Evolutionary conservation across 2,113 vertebrate genomes (phyloP).

Genomic region (Aix galericulata): DNA sequence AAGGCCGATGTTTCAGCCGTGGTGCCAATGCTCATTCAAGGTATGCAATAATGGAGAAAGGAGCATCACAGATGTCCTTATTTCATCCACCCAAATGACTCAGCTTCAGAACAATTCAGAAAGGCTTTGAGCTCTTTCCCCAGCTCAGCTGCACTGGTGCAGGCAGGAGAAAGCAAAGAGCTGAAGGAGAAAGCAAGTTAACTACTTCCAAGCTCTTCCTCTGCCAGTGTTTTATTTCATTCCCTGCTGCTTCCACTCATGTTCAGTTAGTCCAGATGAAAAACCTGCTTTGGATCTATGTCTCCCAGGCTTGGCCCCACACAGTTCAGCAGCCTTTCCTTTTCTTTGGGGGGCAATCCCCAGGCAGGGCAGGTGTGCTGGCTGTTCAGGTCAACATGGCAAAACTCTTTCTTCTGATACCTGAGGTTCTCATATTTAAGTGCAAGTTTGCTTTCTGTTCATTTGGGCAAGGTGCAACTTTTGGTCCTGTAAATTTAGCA

Average conservation of each 20-base stretch:
- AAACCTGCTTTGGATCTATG: background rate
- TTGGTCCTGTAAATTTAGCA: background rate
- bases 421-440: background rate
- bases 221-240: background rate
- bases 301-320: background rate
- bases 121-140: background rate
- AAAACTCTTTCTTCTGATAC: background rate
- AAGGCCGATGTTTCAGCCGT: background rate
- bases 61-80: background rate
- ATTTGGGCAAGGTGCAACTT: background rate
- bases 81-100: constrained; percentile 12
- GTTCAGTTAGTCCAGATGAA: background rate
- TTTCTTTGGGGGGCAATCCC: background rate
- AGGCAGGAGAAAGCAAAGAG: background rate
- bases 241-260: background rate
- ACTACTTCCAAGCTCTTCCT: background rate
- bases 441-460: background rate
- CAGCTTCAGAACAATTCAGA: background rate
- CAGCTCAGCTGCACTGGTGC: background rate
- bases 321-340: background rate
- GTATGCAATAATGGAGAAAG: background rate
- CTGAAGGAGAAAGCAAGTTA: background rate
- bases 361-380: background rate
- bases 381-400: background rate
- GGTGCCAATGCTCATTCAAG: background rate